phyloP scores from a whole-genome alignment of 2,888 invertebrate species.

The Yponomeuta malinellus region DNA sequence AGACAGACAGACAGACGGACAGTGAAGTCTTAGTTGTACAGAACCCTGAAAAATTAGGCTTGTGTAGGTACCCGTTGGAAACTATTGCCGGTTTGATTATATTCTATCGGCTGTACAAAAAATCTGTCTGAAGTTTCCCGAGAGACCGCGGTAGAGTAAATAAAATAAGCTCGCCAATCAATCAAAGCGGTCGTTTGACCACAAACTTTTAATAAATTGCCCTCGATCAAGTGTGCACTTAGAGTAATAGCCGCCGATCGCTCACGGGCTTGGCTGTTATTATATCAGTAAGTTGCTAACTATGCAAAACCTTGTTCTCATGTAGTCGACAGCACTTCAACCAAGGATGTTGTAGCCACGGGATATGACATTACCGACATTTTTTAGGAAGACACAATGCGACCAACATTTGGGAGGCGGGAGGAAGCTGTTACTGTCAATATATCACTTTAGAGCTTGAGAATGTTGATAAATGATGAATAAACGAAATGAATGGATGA shows the following conservation, averaged over 20 bases:
- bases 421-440: too few species aligned
- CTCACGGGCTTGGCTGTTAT: neutral
- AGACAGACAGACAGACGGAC: too few species aligned
- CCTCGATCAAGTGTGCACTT: constrained; percentile 54
- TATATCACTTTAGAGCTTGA: too few species aligned
- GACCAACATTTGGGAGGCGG: too few species aligned
- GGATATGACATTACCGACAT: too few species aligned
- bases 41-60: too few species aligned
- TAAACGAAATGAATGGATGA: too few species aligned
- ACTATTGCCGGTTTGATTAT: neutral
- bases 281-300: neutral
- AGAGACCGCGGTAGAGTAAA: constrained; percentile 38
- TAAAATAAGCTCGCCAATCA: constrained; percentile 59
- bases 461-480: too few species aligned
- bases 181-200: constrained; percentile 44
- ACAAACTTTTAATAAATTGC: constrained; percentile 64
- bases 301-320: neutral
- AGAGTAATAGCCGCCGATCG: constrained; percentile 41
- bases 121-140: constrained; percentile 26
- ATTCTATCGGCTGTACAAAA: neutral
- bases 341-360: too few species aligned
- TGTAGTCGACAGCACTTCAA: too few species aligned
- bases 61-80: neutral
- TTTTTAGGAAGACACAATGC: too few species aligned
- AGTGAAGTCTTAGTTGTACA: too few species aligned